Conservation (phyloP, 1,140 invertebrate genomes). For the Camponotus pennsylvanicus region DNA sequence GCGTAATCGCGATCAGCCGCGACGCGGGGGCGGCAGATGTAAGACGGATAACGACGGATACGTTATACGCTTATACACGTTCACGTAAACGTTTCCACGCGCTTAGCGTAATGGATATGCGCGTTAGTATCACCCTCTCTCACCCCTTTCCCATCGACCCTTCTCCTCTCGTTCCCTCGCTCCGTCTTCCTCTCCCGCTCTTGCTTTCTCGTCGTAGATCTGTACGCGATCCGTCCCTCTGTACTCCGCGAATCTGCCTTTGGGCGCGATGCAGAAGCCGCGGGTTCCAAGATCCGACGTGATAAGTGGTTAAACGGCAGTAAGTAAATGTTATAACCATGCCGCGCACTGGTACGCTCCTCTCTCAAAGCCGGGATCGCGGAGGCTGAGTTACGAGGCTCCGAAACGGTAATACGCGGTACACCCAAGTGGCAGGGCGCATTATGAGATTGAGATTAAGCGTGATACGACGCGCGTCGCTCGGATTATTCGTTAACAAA, state of each 20-base stretch:
- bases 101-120: slow-evolving; percentile 72
- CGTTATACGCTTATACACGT: slow-evolving; percentile 49
- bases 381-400: slow-evolving; percentile 56
- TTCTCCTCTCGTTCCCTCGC: neutral
- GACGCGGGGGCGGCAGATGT: slow-evolving; percentile 45
- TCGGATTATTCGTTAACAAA: slow-evolving; percentile 34
- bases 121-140: slow-evolving; percentile 37
- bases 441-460: slow-evolving; percentile 69
- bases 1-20: slow-evolving; percentile 67
- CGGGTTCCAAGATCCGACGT: slow-evolving; percentile 71
- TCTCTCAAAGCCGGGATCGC: slow-evolving; percentile 63
- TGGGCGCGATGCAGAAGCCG: slow-evolving; percentile 66
- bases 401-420: slow-evolving; percentile 60
- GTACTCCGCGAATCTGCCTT: slow-evolving; percentile 68
- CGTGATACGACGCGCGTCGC: slow-evolving; percentile 36
- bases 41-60: slow-evolving; percentile 65
- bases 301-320: slow-evolving; percentile 78
- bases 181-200: slow-evolving; percentile 47
- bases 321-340: slow-evolving; percentile 76
- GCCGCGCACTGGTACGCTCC: slow-evolving; percentile 12
- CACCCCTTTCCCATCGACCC: slow-evolving; percentile 1
- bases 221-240: slow-evolving; percentile 19
- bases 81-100: slow-evolving; percentile 67
- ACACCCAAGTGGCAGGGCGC: slow-evolving; percentile 40
- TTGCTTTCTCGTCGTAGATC: slow-evolving; percentile 51